Evolutionary conservation across 2,797 vertebrate species (phyloP), one percentile per base, ranked within the genome.

Genomic region (Perdix hodgsoniae): DNA sequence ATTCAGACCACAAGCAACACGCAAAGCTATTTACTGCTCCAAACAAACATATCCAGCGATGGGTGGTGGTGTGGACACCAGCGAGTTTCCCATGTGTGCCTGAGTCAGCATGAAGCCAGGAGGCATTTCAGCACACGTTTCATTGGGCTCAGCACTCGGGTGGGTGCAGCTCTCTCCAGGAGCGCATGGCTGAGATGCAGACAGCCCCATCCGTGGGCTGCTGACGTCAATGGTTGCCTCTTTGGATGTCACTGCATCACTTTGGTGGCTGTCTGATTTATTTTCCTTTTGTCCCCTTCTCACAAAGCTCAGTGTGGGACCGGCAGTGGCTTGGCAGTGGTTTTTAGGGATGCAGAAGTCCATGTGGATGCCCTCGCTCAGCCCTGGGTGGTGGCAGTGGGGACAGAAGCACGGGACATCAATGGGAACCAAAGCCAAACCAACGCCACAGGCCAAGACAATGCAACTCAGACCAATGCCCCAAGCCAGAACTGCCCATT

Each of bases 21-120:
- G 88, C 90, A 88, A 72, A 89, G 87, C 95, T 94, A 86, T 91
- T 95, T 92, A 94, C 91, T 77, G 90, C 95, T 95, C 94, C 75
- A 71, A 93, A 94, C 66, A 44, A 79, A 96, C 85, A 87, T 91
- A 94, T 89, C 87, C 91, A 86, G 91, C 87, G 94, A 91, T 2
- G 2, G 96, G 70, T 23, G 1, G 84, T 93, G 95, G 80, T 83
- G 83, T 91, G 88, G 78, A 76, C 71, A 90, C 74, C 94, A 82
- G 90, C 88, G 89, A 92, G 83, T 87, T 74, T 72, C 86, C 81
- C 84, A 13, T 87, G 93, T 61, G 86, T 69, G 86, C 63, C 50
- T 80, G 88, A 95, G 75, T 92, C 96, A 95, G 91, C 89, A 37
- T 6, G 6, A 63, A 86, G 86, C 87, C 75, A 69, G 78, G 73